A percentile compares a stretch with the other conserved stretches of the same genome.
Evolutionary conservation across 1,140 invertebrate species (phyloP).

Genomic region (Geopemphigus sp.): DNA sequence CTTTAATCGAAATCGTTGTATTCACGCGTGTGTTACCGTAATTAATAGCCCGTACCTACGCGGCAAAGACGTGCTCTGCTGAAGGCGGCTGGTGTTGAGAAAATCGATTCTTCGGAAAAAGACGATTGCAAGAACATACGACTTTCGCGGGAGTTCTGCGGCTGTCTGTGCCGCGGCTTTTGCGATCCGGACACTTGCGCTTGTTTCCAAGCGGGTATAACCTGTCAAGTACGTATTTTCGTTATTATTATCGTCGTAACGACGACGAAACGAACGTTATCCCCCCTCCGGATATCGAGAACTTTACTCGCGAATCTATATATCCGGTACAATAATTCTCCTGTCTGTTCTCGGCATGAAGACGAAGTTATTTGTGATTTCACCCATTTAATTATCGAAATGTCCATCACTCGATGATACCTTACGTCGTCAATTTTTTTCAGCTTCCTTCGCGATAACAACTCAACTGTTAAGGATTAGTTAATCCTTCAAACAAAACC

Average conservation of each 20-base stretch:
- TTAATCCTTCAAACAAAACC: too few species aligned
- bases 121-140: conserved; percentile 91
- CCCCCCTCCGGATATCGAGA: too few species aligned
- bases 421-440: too few species aligned
- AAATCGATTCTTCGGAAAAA: conserved; percentile 92
- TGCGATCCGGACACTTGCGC: conserved; percentile 95
- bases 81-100: conserved; percentile 83
- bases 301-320: neutral
- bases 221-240: conserved; percentile 74
- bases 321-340: too few species aligned
- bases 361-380: too few species aligned
- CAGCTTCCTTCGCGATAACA: too few species aligned
- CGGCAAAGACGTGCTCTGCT: conserved; percentile 83
- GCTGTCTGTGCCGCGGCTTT: conserved; percentile 89
- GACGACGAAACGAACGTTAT: neutral
- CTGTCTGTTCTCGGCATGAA: too few species aligned
- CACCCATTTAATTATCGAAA: too few species aligned
- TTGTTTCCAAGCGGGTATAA: conserved; percentile 91
- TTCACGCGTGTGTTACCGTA: too few species aligned
- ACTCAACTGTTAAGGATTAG: too few species aligned
- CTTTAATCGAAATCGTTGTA: neutral
- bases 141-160: conserved; percentile 88
- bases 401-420: too few species aligned
- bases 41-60: conserved; percentile 79
- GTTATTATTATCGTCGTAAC: neutral